Conservation (phyloP, 2,797 vertebrate genomes). For the Gallirallus australis region DNA sequence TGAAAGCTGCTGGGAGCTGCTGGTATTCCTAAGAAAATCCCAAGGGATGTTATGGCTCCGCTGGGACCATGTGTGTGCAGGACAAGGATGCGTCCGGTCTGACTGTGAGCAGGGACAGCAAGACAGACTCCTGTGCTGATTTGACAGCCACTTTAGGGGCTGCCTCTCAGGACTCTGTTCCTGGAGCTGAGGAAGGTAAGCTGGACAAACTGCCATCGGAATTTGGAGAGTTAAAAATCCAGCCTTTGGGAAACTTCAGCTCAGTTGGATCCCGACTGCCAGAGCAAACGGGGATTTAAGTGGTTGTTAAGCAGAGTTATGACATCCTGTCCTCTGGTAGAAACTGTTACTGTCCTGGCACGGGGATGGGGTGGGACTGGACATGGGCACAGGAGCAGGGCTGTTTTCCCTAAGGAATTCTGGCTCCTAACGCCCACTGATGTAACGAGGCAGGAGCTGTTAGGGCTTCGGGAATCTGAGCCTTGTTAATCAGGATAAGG, state of each 20-base stretch:
- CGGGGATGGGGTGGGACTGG: background rate
- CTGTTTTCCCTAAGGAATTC: background rate
- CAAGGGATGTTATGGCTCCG: background rate
- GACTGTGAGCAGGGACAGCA: background rate
- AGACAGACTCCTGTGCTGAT: background rate
- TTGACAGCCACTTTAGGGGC: background rate
- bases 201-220: background rate
- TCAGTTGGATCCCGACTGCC: background rate
- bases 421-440: background rate
- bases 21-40: background rate
- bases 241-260: background rate
- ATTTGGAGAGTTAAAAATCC: background rate
- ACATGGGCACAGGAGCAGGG: background rate
- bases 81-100: fast-evolving
- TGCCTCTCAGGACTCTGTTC: background rate
- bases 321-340: background rate
- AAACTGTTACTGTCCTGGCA: background rate
- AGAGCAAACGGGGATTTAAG: background rate
- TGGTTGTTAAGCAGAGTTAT: background rate
- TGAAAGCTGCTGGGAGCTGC: background rate
- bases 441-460: background rate
- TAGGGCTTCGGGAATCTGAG: background rate
- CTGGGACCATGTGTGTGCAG: background rate
- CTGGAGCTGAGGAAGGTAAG: background rate
- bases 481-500: background rate